These are phyloP conservation scores for Anodontia alba DNA, from an alignment of 2,888 invertebrate species.

Conservation along the genomic window DNA sequence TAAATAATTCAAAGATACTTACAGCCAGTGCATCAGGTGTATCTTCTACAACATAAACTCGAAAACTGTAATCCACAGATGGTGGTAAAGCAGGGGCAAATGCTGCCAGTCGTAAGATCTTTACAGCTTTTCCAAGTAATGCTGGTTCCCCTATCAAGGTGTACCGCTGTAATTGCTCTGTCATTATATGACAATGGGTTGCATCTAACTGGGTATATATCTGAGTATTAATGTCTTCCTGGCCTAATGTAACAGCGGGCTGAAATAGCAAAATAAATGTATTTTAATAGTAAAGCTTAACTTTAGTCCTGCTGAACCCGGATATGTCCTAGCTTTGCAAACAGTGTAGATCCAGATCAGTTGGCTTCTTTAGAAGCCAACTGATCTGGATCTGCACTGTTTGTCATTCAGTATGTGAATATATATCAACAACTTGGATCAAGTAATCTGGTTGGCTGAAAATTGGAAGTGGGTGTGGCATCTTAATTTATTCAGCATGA, in stretches of 20 bases:
- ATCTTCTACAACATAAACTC: conserved; percentile 97
- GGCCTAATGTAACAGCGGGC: conserved; percentile 89
- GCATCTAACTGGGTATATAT: conserved; percentile 97
- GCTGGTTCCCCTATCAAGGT: conserved; percentile 95
- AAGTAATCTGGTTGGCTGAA: no score
- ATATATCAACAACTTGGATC: no score
- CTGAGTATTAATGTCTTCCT: conserved; percentile 95
- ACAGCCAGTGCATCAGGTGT: conserved; percentile 95
- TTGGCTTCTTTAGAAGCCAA: no score
- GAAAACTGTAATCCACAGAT: conserved; percentile 91
- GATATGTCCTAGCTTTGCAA: no score
- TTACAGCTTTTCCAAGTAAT: conserved; percentile 88
- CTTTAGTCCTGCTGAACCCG: no score
- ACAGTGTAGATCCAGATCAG: no score
- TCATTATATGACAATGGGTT: conserved; percentile 93
- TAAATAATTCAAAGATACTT: no score
- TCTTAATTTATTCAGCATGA: no score
- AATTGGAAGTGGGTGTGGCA: no score
- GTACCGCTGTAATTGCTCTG: conserved; percentile 95
- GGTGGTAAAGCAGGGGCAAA: conserved; percentile 89
- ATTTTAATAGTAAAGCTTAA: no score
- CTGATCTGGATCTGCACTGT: no score
- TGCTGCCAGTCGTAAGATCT: conserved; percentile 94
- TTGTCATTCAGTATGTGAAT: no score
- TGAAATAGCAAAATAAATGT: conserved; percentile 8